phyloP scores from a whole-genome alignment of 1,140 invertebrate genomes.

The Papilio xuthus region DNA sequence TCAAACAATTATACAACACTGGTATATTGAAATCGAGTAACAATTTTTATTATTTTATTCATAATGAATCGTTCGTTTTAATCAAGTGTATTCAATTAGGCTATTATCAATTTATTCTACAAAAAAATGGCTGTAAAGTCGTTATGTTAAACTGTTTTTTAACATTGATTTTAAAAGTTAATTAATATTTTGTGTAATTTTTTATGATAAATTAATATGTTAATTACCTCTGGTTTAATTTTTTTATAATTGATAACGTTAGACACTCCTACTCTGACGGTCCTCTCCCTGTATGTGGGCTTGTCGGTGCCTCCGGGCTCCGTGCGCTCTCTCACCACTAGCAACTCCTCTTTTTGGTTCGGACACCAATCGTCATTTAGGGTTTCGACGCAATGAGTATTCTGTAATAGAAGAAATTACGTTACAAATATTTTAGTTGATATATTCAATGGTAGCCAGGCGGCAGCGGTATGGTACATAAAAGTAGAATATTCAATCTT shows the following conservation, averaged over 20 bases:
- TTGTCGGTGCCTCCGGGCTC: conserved; percentile 40
- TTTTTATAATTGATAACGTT: conserved; percentile 17
- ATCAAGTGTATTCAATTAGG: too few species aligned
- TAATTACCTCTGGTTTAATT: conserved; percentile 19
- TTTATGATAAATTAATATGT: not conserved
- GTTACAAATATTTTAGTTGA: not conserved
- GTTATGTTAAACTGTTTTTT: too few species aligned
- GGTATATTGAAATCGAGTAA: too few species aligned
- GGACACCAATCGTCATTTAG: conserved; percentile 54
- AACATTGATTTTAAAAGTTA: too few species aligned
- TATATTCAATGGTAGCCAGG: not conserved
- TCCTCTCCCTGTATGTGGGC: conserved; percentile 42
- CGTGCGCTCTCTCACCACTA: conserved; percentile 9
- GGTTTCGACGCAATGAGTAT: conserved; percentile 37
- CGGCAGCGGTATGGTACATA: too few species aligned
- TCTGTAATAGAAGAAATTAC: conserved; percentile 48
- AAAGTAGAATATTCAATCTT: too few species aligned
- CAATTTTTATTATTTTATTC: too few species aligned
- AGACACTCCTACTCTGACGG: conserved; percentile 24
- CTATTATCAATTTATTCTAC: too few species aligned
- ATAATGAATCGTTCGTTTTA: too few species aligned
- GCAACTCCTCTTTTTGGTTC: conserved; percentile 40
- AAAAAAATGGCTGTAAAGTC: too few species aligned
- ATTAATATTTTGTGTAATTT: not conserved
- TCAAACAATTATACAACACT: too few species aligned